Conservation (phyloP, 2,888 invertebrate genomes). For the Conistra vaccinii region DNA sequence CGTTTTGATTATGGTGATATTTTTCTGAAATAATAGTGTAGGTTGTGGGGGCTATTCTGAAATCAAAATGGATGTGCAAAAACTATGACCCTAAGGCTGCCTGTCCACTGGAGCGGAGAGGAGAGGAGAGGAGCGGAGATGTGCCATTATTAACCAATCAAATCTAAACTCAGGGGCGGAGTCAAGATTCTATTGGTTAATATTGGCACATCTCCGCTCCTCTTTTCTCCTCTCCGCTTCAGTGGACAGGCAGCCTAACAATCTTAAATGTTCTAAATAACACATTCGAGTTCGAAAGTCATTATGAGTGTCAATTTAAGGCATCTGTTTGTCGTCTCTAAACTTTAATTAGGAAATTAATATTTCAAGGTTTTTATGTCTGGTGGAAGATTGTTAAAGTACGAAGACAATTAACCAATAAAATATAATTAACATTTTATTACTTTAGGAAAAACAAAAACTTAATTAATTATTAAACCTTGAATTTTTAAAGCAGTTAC, state of each 20-base stretch:
- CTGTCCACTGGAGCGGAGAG: no score
- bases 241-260: no score
- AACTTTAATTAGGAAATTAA: background rate
- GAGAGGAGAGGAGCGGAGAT: no score
- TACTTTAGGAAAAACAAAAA: background rate
- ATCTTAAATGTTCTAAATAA: background rate
- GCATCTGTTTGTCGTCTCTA: no score
- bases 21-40: background rate
- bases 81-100: no score
- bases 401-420: slow-evolving; percentile 4
- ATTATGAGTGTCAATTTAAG: background rate
- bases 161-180: no score
- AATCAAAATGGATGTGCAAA: background rate
- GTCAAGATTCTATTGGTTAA: no score
- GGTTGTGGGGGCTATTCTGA: no score
- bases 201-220: no score
- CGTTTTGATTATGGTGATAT: background rate
- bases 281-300: background rate
- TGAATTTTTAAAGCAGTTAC: background rate
- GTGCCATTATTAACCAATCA: no score
- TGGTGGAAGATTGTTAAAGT: background rate
- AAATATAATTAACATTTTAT: slow-evolving; percentile 4
- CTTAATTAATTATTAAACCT: background rate
- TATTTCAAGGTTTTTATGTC: slow-evolving; percentile 1
- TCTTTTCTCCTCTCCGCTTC: no score